Evolutionary conservation across 2,888 invertebrate species (phyloP).

Genomic region (Dynastes maya): DNA sequence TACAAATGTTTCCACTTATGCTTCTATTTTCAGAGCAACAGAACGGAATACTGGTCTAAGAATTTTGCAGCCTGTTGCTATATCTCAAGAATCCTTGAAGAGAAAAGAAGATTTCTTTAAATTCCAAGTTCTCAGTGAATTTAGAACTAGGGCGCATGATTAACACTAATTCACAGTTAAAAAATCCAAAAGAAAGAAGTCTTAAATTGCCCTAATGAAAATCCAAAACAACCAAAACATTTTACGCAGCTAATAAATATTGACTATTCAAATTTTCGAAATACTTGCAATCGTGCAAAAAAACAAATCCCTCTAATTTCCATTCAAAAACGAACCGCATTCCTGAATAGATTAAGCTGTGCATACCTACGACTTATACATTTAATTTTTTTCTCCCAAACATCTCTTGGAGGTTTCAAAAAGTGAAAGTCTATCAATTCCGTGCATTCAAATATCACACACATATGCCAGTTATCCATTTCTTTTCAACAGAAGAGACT

Average conservation of each 20-base stretch:
- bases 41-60: no score
- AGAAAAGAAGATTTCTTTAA: no score
- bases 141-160: no score
- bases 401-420: background rate
- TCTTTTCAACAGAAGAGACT: background rate
- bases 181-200: background rate
- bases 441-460: conserved; percentile 1
- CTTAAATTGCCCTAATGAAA: background rate
- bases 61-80: no score
- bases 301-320: no score
- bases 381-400: background rate
- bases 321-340: background rate
- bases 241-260: background rate
- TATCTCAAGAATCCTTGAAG: no score
- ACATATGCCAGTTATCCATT: background rate
- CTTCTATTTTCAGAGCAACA: no score
- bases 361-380: no score
- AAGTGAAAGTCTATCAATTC: background rate
- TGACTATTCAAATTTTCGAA: background rate
- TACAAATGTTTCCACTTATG: no score
- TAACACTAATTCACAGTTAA: no score
- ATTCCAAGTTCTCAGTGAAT: no score
- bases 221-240: background rate
- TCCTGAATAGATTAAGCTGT: background rate
- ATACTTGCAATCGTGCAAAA: background rate